Percentiles rank a stretch among this genome's conserved stretches.
Conservation (phyloP, 2,113 vertebrate species). For the Nettapus auritus region DNA sequence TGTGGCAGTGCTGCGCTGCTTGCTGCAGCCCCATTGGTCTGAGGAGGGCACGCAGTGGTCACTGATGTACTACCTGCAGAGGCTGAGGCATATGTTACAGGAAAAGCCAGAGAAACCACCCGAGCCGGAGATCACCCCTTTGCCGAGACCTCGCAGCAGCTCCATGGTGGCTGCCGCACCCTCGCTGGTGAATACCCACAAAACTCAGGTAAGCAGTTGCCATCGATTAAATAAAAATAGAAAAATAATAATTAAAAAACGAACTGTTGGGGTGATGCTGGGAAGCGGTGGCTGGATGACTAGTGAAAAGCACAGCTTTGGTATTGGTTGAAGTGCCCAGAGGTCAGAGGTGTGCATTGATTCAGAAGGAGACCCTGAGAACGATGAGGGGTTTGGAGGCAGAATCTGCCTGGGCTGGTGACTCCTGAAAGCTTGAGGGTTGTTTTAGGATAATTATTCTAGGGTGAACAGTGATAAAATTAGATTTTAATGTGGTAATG, state of each 20-base stretch:
- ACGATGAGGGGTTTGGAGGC: rapidly evolving
- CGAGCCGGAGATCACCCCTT: constrained; percentile 83
- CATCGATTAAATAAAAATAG: no score
- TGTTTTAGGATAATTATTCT: not conserved
- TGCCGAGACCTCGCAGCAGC: constrained; percentile 93
- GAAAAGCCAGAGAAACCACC: constrained; percentile 90
- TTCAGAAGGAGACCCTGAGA: not conserved
- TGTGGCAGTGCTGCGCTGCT: constrained; percentile 94
- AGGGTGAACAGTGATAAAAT: not conserved
- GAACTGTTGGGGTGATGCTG: not conserved
- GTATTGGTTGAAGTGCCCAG: rapidly evolving
- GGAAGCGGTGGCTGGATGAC: not conserved
- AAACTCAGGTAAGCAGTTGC: constrained; percentile 87
- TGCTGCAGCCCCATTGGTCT: constrained; percentile 95
- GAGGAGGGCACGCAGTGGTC: constrained; percentile 99
- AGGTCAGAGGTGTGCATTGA: not conserved
- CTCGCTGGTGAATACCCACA: constrained; percentile 96
- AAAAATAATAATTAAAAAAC: not conserved
- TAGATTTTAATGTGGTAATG: not conserved
- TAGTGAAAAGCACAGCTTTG: not conserved
- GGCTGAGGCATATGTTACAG: constrained; percentile 93
- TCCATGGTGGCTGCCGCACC: constrained; percentile 97
- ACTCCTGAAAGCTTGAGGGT: not conserved
- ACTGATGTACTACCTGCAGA: constrained; percentile 93
- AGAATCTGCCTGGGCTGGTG: not conserved